phyloP scores from a whole-genome alignment of 2,797 vertebrate species.

The Arctocebus calabarensis region DNA sequence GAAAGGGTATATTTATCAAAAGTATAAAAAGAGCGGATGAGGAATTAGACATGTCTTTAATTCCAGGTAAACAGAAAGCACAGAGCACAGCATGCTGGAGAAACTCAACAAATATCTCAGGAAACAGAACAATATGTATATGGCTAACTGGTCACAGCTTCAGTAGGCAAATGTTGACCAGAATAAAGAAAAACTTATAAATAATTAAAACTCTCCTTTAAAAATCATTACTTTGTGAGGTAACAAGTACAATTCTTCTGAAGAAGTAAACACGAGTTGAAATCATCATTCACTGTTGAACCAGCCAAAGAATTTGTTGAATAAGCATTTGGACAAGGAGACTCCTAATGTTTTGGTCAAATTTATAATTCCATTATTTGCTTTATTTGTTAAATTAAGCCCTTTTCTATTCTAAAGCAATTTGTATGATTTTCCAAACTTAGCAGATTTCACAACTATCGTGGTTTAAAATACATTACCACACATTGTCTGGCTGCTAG shows the following conservation, averaged over 20 bases:
- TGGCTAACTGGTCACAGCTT: neutral
- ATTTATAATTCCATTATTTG: neutral
- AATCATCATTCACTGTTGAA: neutral
- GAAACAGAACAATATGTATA: neutral
- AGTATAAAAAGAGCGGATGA: neutral
- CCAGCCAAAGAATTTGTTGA: neutral
- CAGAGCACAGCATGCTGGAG: neutral
- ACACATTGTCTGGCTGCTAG: neutral
- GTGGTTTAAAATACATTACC: neutral
- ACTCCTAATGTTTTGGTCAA: neutral
- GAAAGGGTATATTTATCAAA: neutral
- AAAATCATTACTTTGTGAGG: neutral
- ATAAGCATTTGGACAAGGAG: neutral
- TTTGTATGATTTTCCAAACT: neutral
- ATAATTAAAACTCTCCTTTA: neutral
- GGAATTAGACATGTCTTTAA: conserved; percentile 7
- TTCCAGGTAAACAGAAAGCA: neutral
- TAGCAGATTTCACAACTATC: neutral
- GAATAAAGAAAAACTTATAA: conserved; percentile 7
- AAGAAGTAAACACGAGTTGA: neutral
- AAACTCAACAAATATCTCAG: conserved; percentile 33
- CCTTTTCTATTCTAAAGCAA: neutral
- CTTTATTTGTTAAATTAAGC: neutral
- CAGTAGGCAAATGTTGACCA: neutral
- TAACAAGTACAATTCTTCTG: neutral